These are phyloP conservation scores for Bedellia somnulentella DNA, from an alignment of 2,888 invertebrate genomes.

Conservation along the genomic window DNA sequence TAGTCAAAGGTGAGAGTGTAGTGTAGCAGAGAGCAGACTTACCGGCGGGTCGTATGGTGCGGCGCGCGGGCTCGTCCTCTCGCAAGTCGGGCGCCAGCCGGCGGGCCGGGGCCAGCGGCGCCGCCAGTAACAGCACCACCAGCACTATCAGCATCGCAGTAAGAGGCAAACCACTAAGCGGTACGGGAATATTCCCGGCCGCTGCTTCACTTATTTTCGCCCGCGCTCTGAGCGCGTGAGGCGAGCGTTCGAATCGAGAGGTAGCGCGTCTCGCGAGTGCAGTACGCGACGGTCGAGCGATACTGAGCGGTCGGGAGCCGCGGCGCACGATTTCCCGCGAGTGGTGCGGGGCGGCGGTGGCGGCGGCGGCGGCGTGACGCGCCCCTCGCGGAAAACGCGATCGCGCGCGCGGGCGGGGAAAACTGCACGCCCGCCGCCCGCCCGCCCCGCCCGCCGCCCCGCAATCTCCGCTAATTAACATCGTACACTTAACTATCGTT, in stretches of 20 bases:
- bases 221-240: slow-evolving; percentile 28
- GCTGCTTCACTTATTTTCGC: slow-evolving; percentile 56
- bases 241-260: slow-evolving; percentile 17
- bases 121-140: slow-evolving; percentile 39
- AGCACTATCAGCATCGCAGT: slow-evolving; percentile 31
- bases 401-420: slow-evolving; percentile 15
- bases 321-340: slow-evolving; percentile 40
- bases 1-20: slow-evolving; percentile 1
- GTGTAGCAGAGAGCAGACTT: slow-evolving; percentile 27
- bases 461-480: slow-evolving; percentile 15
- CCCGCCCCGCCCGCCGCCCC: slow-evolving; percentile 24
- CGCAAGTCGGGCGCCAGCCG: slow-evolving; percentile 66
- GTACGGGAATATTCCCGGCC: slow-evolving; percentile 36
- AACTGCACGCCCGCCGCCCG: slow-evolving; percentile 19
- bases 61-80: slow-evolving; percentile 68
- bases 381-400: slow-evolving; percentile 52
- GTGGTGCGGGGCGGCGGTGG: slow-evolving; percentile 37
- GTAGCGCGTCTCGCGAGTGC: slow-evolving; percentile 15
- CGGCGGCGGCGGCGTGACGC: too few relatives aligned
- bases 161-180: slow-evolving; percentile 20
- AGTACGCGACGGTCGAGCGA: slow-evolving; percentile 46
- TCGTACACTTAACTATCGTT: too few relatives aligned
- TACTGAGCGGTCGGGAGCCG: slow-evolving; percentile 37
- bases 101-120: slow-evolving; percentile 32
- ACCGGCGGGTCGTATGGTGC: slow-evolving; percentile 68